Evolutionary conservation across 1,140 invertebrate genomes (phyloP).

Genomic region (Ditylenchus dipsaci): DNA sequence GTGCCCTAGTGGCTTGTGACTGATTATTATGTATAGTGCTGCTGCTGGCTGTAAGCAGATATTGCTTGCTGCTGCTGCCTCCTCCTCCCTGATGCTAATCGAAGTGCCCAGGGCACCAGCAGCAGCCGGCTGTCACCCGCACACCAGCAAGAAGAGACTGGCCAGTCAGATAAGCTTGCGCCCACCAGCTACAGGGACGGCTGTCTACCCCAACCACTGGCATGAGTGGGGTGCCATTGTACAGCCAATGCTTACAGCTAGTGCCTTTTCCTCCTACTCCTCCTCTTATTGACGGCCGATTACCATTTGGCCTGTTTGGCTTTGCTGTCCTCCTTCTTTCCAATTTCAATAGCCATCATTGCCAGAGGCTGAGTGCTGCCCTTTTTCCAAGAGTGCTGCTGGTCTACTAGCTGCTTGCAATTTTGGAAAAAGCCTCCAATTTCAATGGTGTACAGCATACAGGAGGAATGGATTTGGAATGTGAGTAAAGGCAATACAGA

Average conservation of each 20-base stretch:
- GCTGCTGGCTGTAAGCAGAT: conserved; percentile 1
- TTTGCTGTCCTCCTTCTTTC: background rate
- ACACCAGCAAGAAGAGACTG: background rate
- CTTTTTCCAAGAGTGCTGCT: background rate
- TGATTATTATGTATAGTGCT: conserved; percentile 4
- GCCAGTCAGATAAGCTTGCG: too few species aligned
- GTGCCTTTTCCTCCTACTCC: too few species aligned
- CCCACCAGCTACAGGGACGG: too few species aligned
- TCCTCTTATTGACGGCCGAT: background rate
- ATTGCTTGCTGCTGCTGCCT: background rate
- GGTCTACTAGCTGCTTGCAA: background rate
- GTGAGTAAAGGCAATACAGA: too few species aligned
- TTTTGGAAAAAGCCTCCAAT: too few species aligned
- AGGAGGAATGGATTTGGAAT: too few species aligned
- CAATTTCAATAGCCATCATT: conserved; percentile 11
- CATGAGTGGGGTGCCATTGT: too few species aligned
- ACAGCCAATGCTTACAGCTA: too few species aligned
- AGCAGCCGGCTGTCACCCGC: conserved; percentile 3
- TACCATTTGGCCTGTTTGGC: background rate
- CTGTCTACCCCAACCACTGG: too few species aligned
- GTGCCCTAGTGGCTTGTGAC: background rate
- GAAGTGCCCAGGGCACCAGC: background rate
- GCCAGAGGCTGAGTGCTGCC: background rate
- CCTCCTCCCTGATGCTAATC: background rate
- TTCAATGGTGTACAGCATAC: too few species aligned